Conservation (phyloP, 2,888 invertebrate species). For the Petrolisthes manimaculis region DNA sequence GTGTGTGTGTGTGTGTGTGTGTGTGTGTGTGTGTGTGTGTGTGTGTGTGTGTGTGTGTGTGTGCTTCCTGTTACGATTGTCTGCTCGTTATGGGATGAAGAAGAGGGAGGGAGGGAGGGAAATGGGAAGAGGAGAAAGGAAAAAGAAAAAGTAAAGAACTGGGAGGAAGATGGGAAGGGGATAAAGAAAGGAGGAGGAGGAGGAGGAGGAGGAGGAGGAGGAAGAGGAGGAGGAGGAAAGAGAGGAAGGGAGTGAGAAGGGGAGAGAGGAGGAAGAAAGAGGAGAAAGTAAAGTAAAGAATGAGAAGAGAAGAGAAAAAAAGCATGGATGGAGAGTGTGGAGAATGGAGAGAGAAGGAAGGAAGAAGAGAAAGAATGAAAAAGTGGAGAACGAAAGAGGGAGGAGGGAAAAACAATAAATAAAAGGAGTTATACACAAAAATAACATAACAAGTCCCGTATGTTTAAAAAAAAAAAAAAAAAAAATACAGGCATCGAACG, state of each 20-base stretch:
- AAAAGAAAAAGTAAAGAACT: neutral
- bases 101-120: neutral
- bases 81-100: neutral
- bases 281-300: neutral
- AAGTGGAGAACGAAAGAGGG: neutral
- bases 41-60: neutral
- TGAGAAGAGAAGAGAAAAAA: slow-evolving; percentile 52
- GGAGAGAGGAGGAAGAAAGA: slow-evolving; percentile 46
- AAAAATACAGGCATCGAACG: too few relatives aligned
- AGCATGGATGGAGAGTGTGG: slow-evolving; percentile 50
- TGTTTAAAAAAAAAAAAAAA: too few relatives aligned
- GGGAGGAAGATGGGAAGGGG: neutral
- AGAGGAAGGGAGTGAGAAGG: neutral
- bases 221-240: neutral
- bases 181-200: neutral
- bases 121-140: too few relatives aligned
- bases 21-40: neutral
- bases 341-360: slow-evolving; percentile 4
- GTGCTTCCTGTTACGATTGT: neutral
- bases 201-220: neutral
- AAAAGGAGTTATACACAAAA: neutral
- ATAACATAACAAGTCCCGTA: neutral
- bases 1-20: slow-evolving; percentile 22
- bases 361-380: neutral
- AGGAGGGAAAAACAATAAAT: neutral